Percentiles rank a stretch among this genome's conserved stretches.
Conservation (phyloP, 2,113 vertebrate species). For the Colaptes auratus region DNA sequence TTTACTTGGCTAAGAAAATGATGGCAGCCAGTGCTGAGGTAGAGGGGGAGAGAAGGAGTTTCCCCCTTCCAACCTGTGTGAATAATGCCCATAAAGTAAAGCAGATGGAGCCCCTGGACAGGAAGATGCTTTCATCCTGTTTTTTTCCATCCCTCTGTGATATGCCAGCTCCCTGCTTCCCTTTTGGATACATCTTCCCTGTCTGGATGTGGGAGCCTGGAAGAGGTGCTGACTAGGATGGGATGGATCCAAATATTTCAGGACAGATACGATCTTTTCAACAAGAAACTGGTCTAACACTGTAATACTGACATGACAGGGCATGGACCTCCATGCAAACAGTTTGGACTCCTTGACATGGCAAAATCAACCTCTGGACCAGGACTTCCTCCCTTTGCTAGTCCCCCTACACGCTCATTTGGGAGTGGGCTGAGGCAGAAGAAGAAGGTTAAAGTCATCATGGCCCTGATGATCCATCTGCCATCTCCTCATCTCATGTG, state of each 20-base stretch:
- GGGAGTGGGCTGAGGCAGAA: neutral
- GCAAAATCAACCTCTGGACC: neutral
- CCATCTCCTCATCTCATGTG: conserved; percentile 52
- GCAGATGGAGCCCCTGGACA: neutral
- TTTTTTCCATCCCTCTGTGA: neutral
- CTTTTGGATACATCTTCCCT: neutral
- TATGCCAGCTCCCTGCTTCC: fast-evolving
- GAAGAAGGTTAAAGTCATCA: conserved; percentile 50
- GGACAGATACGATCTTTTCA: neutral
- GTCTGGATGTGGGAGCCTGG: neutral
- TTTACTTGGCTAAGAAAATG: neutral
- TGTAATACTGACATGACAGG: neutral
- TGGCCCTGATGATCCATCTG: conserved; percentile 39
- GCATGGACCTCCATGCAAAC: neutral
- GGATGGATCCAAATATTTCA: neutral
- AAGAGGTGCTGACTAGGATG: neutral
- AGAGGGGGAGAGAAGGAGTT: neutral
- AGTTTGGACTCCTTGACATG: neutral
- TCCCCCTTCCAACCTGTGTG: neutral
- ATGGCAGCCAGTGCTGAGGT: neutral
- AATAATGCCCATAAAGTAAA: neutral
- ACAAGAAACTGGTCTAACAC: neutral
- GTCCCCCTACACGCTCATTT: neutral
- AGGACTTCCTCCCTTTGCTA: neutral
- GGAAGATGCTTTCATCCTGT: neutral